Conservation (phyloP, 2,797 vertebrate species). For the Paramormyrops hopkinsi region DNA sequence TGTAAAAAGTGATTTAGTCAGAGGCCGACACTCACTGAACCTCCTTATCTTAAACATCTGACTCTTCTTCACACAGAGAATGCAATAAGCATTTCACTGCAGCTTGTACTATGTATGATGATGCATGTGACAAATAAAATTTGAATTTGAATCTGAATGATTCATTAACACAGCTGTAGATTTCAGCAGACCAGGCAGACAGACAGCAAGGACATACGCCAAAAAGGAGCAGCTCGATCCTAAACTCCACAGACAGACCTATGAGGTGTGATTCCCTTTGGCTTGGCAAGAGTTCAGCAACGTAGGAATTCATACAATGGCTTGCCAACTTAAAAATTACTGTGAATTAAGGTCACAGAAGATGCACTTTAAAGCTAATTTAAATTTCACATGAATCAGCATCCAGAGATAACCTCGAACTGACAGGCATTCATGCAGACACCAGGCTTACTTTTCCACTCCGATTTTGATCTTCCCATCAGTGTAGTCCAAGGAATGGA, state of each 20-base stretch:
- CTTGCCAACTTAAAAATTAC: not conserved
- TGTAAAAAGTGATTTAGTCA: conserved; percentile 43
- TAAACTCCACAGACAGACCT: not conserved
- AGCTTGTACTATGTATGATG: not conserved
- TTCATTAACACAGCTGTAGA: not conserved
- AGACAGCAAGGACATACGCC: not conserved
- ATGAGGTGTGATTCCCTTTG: not conserved
- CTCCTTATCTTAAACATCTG: not conserved
- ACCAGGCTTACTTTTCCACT: conserved; percentile 70
- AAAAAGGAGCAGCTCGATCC: not conserved
- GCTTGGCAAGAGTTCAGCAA: not conserved
- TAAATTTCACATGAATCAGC: not conserved
- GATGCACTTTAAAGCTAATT: not conserved
- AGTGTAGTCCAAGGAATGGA: conserved; percentile 60
- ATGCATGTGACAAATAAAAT: not conserved
- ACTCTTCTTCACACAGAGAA: not conserved
- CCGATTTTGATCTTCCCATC: conserved; percentile 76
- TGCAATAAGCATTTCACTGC: not conserved
- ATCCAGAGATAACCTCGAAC: not conserved
- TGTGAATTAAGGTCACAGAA: not conserved
- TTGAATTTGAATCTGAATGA: not conserved
- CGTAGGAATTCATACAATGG: not conserved
- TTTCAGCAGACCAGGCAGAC: not conserved
- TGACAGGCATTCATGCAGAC: not conserved
- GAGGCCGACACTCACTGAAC: not conserved